Base-by-base conservation (phyloP, 1,140 invertebrate genomes). In the Eupristina koningsbergeri region DNA sequence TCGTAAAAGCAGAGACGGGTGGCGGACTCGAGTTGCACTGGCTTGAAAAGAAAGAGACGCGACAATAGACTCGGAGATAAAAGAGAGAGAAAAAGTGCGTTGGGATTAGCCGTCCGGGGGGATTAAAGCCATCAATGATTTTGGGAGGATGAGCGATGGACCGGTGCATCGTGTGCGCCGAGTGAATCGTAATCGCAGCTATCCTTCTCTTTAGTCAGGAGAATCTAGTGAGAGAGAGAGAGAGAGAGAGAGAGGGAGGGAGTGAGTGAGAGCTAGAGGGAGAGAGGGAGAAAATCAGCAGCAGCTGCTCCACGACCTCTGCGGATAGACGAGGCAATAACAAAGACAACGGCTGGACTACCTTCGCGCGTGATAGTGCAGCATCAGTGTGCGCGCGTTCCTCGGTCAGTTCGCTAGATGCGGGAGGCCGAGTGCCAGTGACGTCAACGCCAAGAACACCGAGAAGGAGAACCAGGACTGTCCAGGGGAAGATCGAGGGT, bases 351-450 rank as follows among this genome's bases (percentile, higher is more conserved):
- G 22, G 22, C 69, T 26, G 9, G 69, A 45, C 69, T 45, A 45
- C 31, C 73, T 50, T 74, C 9, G 73, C 41, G 26, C 73, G 73
- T 26, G 45, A 71, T 71, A 71, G 73, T 75, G 47, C 63, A 75
- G 31, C 50, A 81, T 63, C 50, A 22, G 81, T 50, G 64, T 50
- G 79, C 26, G 47, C 53, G 50, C 69, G 69, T 58, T 47, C 79
- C 78, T 47, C 79, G 47, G 6, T 47, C 67, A 34, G 50, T 41
- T 58, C 26, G 84, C 76, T 84, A 76, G 82, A 83, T 81, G 77
- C 84, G 80, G 83, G 84, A 75, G 17, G 0, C 41, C 82, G 80
- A 85, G 82, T 83, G 78, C 61, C 80, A n/a, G n/a, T n/a, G n/a
- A 79, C 50, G 80, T 64, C 50, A 77, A 76, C 47, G 71, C 41